Conservation (phyloP, 1,140 invertebrate species). For the Leptinotarsa defecta region DNA sequence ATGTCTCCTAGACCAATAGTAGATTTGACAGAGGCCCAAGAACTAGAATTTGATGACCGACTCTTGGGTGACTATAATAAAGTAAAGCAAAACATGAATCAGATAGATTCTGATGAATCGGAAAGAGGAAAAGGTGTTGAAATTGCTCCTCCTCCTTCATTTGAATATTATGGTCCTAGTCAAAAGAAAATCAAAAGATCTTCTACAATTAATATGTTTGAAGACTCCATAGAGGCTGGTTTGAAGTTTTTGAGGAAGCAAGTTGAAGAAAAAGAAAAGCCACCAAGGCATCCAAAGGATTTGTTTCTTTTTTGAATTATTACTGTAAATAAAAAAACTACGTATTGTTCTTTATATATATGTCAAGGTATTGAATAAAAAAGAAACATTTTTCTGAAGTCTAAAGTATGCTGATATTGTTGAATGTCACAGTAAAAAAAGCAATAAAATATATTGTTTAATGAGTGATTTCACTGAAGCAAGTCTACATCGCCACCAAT, state of each 20-base stretch:
- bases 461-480: too few species aligned
- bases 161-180: constrained; percentile 66
- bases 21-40: constrained; percentile 56
- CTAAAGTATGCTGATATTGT: too few species aligned
- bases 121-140: constrained; percentile 55
- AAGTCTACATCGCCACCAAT: too few species aligned
- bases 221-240: constrained; percentile 70
- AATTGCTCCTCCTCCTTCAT: constrained; percentile 67
- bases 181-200: constrained; percentile 53
- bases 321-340: too few species aligned
- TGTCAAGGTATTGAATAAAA: too few species aligned
- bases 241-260: constrained; percentile 68
- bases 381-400: too few species aligned
- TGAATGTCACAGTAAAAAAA: too few species aligned
- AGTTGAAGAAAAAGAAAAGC: constrained; percentile 59
- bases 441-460: too few species aligned
- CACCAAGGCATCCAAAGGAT: not conserved
- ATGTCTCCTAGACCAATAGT: constrained; percentile 56
- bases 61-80: constrained; percentile 30
- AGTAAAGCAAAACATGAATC: constrained; percentile 41
- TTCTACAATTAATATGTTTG: constrained; percentile 57
- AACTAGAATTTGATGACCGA: constrained; percentile 38
- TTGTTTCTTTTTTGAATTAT: constrained; percentile 8
- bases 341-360: too few species aligned
- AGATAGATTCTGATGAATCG: constrained; percentile 26